Evolutionary conservation across 2,888 invertebrate species (phyloP), one percentile per base, ranked within the genome.

Genomic region (Cantharis rustica): DNA sequence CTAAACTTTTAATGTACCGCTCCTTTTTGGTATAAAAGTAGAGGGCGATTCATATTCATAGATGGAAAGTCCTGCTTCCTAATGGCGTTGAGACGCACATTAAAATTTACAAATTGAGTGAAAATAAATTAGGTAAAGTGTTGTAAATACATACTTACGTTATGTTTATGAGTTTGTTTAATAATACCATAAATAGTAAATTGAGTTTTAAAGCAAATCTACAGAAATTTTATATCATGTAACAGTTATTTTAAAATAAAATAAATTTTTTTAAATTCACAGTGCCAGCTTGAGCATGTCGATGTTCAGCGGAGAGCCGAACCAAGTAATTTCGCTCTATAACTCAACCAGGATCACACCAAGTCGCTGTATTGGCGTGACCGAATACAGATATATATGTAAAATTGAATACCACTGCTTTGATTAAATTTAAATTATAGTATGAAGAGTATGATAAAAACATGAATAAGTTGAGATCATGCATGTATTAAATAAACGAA

Each of bases 401-500:
- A 47, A 47, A 47, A 10, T 23, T 15, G 13, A 20, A 66, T 66
- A 66, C 64, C 23, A 66, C 64, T 66, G 23, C 64, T 66, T 66
- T 23, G 64, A 66, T 66, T 20, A n/a, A 17, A 66, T 16, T 20
- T 66, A 66, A 64, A 66, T 66, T 20, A n/a, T 16, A 66, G n/a
- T n/a, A 11, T 17, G 16, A 16, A 63, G 23, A 66, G 23, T 20
- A 20, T 15, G 64, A 20, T 17, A 17, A 20, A 66, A 66, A 66
- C n/a, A n/a, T 20, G 64, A 23, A 20, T 23, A 20, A 47, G 47
- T 69, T 68, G 72, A 75, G 23, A 72, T 66, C 64, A 66, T 66
- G 64, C 64, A 66, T 66, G 61, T 66, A 71, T 63, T 61, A 72
- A 72, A 64, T 26, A 75, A 68, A 72, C 68, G 64, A 76, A 73